A percentile compares a stretch with the other conserved stretches of the same genome.
These are phyloP conservation scores for Liposcelis brunnea DNA, from an alignment of 2,888 invertebrate genomes.

Conservation along the genomic window DNA sequence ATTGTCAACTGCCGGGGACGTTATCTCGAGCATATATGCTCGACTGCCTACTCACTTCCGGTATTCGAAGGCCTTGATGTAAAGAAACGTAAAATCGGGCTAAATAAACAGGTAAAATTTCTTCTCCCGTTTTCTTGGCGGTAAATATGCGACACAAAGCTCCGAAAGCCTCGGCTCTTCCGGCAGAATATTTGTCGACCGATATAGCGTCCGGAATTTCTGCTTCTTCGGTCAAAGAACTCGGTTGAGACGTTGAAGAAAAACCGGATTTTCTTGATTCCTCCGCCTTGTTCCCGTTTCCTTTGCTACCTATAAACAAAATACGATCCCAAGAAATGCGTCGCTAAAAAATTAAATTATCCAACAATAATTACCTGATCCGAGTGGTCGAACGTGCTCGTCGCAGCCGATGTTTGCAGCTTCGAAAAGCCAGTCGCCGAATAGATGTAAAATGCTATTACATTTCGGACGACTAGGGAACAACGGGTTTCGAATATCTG, in stretches of 20 bases:
- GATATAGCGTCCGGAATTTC: slow-evolving; percentile 10
- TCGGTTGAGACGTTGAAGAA: slow-evolving; percentile 37
- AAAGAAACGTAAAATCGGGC: slow-evolving; percentile 86
- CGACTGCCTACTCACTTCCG: slow-evolving; percentile 31
- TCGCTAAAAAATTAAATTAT: too few species aligned
- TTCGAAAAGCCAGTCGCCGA: slow-evolving; percentile 94
- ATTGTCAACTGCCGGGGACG: too few species aligned
- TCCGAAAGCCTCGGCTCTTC: slow-evolving; percentile 88
- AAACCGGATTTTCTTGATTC: too few species aligned
- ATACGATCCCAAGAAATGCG: too few species aligned
- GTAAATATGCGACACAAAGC: slow-evolving; percentile 91
- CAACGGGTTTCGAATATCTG: slow-evolving; percentile 45
- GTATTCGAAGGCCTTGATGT: slow-evolving; percentile 63
- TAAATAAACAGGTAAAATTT: slow-evolving; percentile 80
- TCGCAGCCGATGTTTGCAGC: slow-evolving; percentile 81
- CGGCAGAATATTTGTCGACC: slow-evolving; percentile 30
- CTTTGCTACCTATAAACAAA: too few species aligned
- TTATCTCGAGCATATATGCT: too few species aligned
- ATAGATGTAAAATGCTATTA: slow-evolving; percentile 86
- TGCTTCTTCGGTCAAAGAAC: slow-evolving; percentile 38
- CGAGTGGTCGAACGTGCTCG: slow-evolving; percentile 13
- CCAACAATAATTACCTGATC: too few species aligned
- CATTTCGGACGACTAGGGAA: slow-evolving; percentile 73
- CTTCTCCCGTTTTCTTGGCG: slow-evolving; percentile 86
- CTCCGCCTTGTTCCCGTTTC: too few species aligned